Percentiles rank a stretch among this genome's conserved stretches.
Conservation (phyloP, 2,797 vertebrate genomes). For the Oreochromis grahami region DNA sequence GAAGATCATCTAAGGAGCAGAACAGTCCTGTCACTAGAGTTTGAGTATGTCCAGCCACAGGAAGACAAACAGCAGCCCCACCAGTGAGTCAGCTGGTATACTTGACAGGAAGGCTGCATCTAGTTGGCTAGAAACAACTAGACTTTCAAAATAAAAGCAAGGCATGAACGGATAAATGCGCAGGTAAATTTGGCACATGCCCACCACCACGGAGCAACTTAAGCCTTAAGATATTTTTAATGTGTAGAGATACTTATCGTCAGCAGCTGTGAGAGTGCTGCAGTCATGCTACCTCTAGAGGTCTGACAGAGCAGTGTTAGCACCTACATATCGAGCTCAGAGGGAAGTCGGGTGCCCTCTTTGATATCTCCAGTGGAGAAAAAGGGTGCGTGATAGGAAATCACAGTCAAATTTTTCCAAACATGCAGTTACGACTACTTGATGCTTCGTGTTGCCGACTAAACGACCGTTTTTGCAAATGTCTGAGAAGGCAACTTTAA, state of each 20-base stretch:
- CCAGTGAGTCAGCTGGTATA: background rate
- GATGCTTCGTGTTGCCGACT: background rate
- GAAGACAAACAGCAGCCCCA: background rate
- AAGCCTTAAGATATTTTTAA: background rate
- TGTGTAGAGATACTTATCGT: background rate
- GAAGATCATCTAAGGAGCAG: background rate
- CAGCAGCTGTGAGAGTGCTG: background rate
- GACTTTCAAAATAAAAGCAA: background rate
- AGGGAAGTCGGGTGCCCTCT: background rate
- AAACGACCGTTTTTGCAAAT: accelerated
- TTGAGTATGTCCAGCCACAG: background rate
- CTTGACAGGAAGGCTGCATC: background rate
- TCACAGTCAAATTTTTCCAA: background rate
- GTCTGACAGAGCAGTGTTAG: background rate
- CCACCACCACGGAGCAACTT: background rate
- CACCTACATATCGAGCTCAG: background rate
- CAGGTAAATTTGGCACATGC: background rate
- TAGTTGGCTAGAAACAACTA: accelerated
- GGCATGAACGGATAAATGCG: background rate
- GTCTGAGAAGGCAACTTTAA: background rate
- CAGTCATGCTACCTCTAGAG: background rate
- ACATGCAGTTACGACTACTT: accelerated
- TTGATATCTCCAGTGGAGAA: background rate
- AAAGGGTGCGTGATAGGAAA: background rate
- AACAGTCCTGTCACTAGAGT: background rate